Evolutionary conservation across 2,888 invertebrate species (phyloP), one percentile per base, ranked within the genome.

Genomic region (Gonocerus acuteangulatus): DNA sequence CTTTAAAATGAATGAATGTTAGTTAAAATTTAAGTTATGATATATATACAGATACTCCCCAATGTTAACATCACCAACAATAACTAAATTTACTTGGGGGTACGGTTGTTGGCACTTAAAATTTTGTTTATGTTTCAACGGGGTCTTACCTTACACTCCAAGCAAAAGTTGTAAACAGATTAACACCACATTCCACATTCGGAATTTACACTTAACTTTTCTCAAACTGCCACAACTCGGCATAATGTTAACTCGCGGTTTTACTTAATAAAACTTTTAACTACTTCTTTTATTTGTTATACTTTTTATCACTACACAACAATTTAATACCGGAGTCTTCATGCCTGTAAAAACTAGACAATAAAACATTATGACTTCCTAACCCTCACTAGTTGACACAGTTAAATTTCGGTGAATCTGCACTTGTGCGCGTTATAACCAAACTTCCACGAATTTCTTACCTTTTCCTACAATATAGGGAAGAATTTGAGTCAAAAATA

Each of bases 121-220:
- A 44, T 34, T 57, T 27, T 27, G 27, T 27, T 27, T 27, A 27
- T 27, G 27, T 27, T 27, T 60, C 60, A 62, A 63, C 67, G 64
- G 57, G 59, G 51, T 65, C 68, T 68, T 68, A 68, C 68, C 68
- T 68, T 66, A 60, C 54, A 45, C 32, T 68, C 68, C 66, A 61
- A 66, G 66, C 56, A 65, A 63, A 61, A 65, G 65, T 62, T 68
- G 68, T 44, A 67, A 62, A 67, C 64, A 62, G 64, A 65, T 63
- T 63, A 64, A 64, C 66, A 64, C 65, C 65, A 65, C 64, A 67
- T 62, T 65, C 64, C 67, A 64, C 64, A 64, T 61, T 65, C 62
- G 62, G 60, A 60, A 60, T 58, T 62, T 62, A 64, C 64, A 64
- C 64, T 64, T 62, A 27, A 52, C 52, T 60, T 60, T 60, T 52